A percentile compares a stretch with the other conserved stretches of the same genome.
Conservation (phyloP, 92 coral and sea anemone genomes). For the Hydrozoanthus gracilis region DNA sequence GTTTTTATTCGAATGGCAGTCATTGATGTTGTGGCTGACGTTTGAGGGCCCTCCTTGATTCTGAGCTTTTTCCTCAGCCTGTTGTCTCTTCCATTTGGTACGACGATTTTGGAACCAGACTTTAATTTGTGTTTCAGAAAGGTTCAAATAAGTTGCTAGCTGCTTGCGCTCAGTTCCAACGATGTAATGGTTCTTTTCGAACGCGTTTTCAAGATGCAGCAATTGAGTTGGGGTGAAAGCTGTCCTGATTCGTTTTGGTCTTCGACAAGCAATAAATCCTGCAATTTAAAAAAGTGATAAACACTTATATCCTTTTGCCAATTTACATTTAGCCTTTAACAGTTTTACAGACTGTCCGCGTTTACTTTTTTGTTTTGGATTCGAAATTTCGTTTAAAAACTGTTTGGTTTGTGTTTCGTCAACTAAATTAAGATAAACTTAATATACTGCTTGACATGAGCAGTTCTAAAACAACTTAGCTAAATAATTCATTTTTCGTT, state of each 20-base stretch:
- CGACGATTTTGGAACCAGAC: conserved; percentile 97
- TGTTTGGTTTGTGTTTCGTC: background rate
- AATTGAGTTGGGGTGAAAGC: conserved; percentile 97
- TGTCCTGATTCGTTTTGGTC: conserved; percentile 89
- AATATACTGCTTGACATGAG: background rate
- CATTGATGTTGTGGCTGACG: conserved; percentile 48
- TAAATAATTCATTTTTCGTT: background rate
- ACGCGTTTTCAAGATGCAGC: conserved; percentile 90
- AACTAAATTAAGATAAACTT: background rate
- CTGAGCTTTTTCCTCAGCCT: conserved; percentile 88
- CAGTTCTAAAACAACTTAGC: background rate
- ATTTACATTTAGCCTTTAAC: background rate
- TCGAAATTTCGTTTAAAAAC: background rate
- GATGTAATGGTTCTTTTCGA: conserved; percentile 95
- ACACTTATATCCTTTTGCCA: background rate
- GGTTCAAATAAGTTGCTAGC: conserved; percentile 85
- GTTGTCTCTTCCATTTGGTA: conserved; percentile 91
- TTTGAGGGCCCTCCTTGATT: conserved; percentile 57
- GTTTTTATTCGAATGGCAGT: conserved; percentile 64
- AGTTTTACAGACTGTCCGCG: background rate
- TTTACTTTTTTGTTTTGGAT: background rate
- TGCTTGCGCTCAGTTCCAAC: conserved; percentile 95
- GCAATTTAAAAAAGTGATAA: conserved; percentile 20
- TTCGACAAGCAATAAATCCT: conserved; percentile 91
- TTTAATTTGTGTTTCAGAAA: conserved; percentile 93